Percentiles rank a stretch among this genome's conserved stretches.
Evolutionary conservation across 2,888 invertebrate genomes (phyloP).

Genomic region (Parnassius glacialis): DNA sequence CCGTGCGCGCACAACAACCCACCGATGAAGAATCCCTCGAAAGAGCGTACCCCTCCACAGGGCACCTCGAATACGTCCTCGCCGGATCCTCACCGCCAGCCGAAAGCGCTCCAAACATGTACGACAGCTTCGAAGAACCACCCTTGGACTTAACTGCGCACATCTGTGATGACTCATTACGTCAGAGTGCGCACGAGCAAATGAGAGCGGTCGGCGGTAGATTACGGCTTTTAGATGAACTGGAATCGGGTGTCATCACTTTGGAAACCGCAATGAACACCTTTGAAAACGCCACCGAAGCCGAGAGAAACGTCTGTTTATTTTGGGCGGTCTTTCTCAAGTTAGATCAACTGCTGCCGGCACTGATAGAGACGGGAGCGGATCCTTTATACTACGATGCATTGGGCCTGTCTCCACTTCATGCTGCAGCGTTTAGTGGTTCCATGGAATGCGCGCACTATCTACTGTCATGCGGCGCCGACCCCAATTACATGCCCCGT

Average conservation of each 20-base stretch:
- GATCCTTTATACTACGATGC: conserved; percentile 86
- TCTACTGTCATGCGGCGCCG: conserved; percentile 84
- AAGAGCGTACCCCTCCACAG: conserved; percentile 84
- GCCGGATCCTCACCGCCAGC: conserved; percentile 90
- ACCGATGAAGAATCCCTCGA: conserved; percentile 79
- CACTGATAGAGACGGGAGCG: conserved; percentile 84
- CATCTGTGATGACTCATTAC: conserved; percentile 87
- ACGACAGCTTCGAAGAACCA: conserved; percentile 89
- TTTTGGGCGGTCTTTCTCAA: conserved; percentile 89
- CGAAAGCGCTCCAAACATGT: conserved; percentile 90
- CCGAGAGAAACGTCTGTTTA: conserved; percentile 86
- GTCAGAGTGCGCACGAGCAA: conserved; percentile 87
- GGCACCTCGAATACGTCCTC: conserved; percentile 88
- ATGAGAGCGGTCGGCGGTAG: conserved; percentile 86
- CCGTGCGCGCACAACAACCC: conserved; percentile 45
- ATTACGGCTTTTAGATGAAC: conserved; percentile 85
- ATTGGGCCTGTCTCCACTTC: conserved; percentile 87
- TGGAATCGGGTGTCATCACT: conserved; percentile 85
- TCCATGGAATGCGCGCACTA: conserved; percentile 85
- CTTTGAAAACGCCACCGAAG: conserved; percentile 80
- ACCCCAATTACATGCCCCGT: conserved; percentile 85
- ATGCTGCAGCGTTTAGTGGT: conserved; percentile 90
- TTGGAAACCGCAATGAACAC: conserved; percentile 77
- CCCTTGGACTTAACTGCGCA: conserved; percentile 86
- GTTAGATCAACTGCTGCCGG: conserved; percentile 83